Evolutionary conservation across 2,888 invertebrate genomes (phyloP), one percentile per base, ranked within the genome.

Genomic region (Noctua pronuba): DNA sequence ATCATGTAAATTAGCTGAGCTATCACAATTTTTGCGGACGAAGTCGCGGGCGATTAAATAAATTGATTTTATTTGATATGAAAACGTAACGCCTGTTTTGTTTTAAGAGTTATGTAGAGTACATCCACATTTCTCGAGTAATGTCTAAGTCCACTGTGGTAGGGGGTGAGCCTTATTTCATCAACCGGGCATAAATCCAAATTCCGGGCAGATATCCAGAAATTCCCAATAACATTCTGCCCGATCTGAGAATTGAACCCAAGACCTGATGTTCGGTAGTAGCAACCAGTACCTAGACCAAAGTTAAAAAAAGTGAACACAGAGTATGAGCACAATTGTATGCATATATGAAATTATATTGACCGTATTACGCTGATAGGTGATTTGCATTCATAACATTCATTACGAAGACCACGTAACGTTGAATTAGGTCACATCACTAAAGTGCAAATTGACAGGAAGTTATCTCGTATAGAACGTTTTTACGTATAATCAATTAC

Each of bases 401-500:
- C 28, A 18, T 58, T 10, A 55, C 41, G 46, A 31, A 4, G n/a
- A 35, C 38, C 16, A 73, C 73, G 46, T 79, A 65, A 79, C 49
- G 13, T 28, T 58, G 31, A 80, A 73, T 67, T 67, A 8, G 49
- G 58, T 35, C 44, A 60, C 49, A 58, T 18, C 0, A 31, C 28
- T 64, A 49, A 44, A 60, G 49, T 65, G 35, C 24, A 28, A 79
- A 79, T 66, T 73, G 49, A 38, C 16, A 60, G 66, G 80, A 80
- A 80, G 66, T 66, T 52, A 35, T 21, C 2, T 52, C 4, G 5
- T 7, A 44, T 35, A 35, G 28, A 75, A 49, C 16, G 16, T 60
- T 69, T 21, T 49, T 7, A n/a, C 58, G 8, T 46, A n/a, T n/a
- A 67, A 79, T 74, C 60, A 74, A 55, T 79, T 80, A 79, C 28